A percentile compares a stretch with the other conserved stretches of the same genome.
These are phyloP conservation scores for Heliconius himera DNA, from an alignment of 1,140 invertebrate genomes.

Conservation along the genomic window DNA sequence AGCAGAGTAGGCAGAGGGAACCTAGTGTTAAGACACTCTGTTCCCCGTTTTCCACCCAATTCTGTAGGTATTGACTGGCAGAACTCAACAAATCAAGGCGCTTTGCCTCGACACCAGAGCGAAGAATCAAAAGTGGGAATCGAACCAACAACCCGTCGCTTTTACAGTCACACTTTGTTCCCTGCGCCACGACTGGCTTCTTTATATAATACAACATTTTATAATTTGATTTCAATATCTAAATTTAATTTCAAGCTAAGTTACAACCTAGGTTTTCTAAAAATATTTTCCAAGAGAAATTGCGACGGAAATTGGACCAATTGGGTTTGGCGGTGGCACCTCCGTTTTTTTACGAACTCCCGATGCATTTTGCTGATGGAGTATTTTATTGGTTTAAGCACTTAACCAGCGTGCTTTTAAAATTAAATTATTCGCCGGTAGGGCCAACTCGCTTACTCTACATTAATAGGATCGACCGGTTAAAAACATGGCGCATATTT, in stretches of 20 bases:
- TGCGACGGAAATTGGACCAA: not conserved
- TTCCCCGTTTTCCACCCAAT: too few relatives aligned
- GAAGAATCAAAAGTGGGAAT: too few relatives aligned
- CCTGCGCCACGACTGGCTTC: too few relatives aligned
- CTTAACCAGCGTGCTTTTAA: slow-evolving; percentile 6
- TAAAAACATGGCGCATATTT: slow-evolving; percentile 13
- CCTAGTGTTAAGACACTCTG: too few relatives aligned
- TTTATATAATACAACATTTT: not conserved
- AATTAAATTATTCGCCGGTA: slow-evolving; percentile 19
- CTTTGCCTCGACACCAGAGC: too few relatives aligned
- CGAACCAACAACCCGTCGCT: too few relatives aligned
- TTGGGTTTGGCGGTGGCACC: slow-evolving; percentile 6
- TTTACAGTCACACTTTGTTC: too few relatives aligned
- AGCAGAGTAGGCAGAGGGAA: too few relatives aligned
- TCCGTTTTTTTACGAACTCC: slow-evolving; percentile 9
- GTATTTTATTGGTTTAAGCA: slow-evolving; percentile 22
- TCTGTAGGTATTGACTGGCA: too few relatives aligned
- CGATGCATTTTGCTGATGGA: slow-evolving; percentile 15
- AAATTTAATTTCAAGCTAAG: not conserved
- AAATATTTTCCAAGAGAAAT: not conserved
- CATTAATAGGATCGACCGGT: slow-evolving; percentile 11
- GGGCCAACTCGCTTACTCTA: slow-evolving; percentile 9
- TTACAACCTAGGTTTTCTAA: not conserved
- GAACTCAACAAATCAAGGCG: too few relatives aligned
- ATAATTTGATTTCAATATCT: not conserved